Base-by-base conservation (phyloP, 2,888 invertebrate species). In the Pachydiplax longipennis region DNA sequence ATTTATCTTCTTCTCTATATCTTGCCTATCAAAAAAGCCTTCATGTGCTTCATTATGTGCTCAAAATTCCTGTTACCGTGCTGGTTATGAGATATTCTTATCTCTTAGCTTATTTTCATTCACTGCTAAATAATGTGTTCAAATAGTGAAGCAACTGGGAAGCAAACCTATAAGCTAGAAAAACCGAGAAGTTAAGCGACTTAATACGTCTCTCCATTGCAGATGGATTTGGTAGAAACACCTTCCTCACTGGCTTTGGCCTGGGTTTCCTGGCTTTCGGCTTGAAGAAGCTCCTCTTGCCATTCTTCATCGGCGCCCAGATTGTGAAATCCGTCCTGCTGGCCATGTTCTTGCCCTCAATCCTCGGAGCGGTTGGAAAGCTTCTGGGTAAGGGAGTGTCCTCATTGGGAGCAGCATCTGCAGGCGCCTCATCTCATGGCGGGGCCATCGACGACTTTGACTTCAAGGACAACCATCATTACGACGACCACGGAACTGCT, bases 321-420 rank as follows among this genome's bases (percentile, higher is more conserved):
- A 95, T 98, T 90, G 95, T 97, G 92, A 98, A 98, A 94, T 97
- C 97, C 61, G 95, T 98, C 82, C 94, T 98, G 37, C 95, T 98
- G 58, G 98, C 97, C 13, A 96, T 98, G 95, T 98, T 98, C 94
- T 95, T 98, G 93, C 98, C 98, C 0, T 97, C 97, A 91, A 96
- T 98, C 91, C 95, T 98, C 92, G 97, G 98, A 90, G 97, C 97
- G 92, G 95, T 98, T 91, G 97, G 97, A 90, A 97, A 97, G 94
- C 95, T 98, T 91, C 96, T 97, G 91, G 97, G 97, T 91, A 98
- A 98, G 95, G 97, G 98, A 96, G 94, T 94, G 93, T 92, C 94
- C 35, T 94, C 94, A n/a, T 94, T 95, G 91, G 94, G 94, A 3
- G 94, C 94, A 91, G 94, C 94, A 93, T 93, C 95, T 93, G 96